Conservation (phyloP, 2,888 invertebrate genomes). For the Microctonus brassicae region DNA sequence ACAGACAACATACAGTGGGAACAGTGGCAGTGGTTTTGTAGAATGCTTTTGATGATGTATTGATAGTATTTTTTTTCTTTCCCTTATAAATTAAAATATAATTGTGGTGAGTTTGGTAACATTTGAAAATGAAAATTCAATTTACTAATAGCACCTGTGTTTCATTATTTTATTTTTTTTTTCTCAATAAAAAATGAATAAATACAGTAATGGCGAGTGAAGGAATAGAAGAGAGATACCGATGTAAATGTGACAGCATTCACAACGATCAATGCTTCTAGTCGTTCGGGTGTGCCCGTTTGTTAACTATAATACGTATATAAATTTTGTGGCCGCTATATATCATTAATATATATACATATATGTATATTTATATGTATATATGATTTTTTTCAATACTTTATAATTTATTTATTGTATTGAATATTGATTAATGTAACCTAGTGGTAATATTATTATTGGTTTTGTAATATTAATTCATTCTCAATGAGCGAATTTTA, state of each 20-base stretch:
- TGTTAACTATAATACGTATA: conserved; percentile 42
- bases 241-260: conserved; percentile 38
- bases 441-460: too few relatives aligned
- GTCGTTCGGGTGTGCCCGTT: conserved; percentile 63
- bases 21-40: conserved; percentile 59
- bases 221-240: background rate
- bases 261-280: conserved; percentile 57
- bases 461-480: too few relatives aligned
- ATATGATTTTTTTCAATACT: too few relatives aligned
- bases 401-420: too few relatives aligned
- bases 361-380: background rate
- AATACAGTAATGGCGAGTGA: conserved; percentile 39
- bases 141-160: too few relatives aligned
- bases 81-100: background rate
- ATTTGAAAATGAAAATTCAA: background rate
- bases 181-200: conserved; percentile 20
- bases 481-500: too few relatives aligned
- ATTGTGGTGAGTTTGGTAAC: background rate
- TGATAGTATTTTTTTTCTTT: conserved; percentile 37
- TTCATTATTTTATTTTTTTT: conserved; percentile 17
- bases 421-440: too few relatives aligned
- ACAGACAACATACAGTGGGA: too few relatives aligned
- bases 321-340: conserved; percentile 34
- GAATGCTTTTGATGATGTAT: conserved; percentile 57
- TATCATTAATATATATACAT: background rate